Percentiles rank a stretch among this genome's conserved stretches.
These are phyloP conservation scores for Plemyria rubiginata DNA, from an alignment of 2,888 invertebrate species.

Conservation along the genomic window DNA sequence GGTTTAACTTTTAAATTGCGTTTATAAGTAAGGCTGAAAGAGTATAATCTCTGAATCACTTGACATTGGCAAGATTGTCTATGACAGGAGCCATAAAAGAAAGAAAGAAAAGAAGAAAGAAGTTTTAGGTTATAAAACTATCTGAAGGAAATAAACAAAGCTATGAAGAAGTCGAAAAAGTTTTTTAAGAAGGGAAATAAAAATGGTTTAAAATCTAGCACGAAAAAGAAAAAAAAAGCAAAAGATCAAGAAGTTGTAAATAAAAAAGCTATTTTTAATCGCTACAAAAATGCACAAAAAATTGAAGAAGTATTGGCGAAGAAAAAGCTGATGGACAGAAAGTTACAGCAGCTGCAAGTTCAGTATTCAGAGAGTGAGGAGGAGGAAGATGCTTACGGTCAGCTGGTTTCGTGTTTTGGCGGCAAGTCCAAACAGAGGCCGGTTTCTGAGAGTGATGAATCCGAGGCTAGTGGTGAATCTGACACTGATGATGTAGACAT, in stretches of 20 bases:
- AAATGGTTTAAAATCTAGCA: conserved; percentile 50
- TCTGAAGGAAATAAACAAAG: no score
- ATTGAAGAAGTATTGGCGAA: conserved; percentile 77
- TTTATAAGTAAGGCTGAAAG: no score
- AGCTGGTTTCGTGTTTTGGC: conserved; percentile 81
- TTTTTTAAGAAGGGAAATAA: conserved; percentile 59
- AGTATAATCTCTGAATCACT: no score
- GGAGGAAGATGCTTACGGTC: conserved; percentile 77
- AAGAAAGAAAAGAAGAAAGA: no score
- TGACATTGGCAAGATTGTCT: no score
- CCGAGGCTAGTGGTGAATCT: conserved; percentile 34
- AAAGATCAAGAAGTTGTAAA: conserved; percentile 63
- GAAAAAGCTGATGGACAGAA: conserved; percentile 68
- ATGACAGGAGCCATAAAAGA: no score
- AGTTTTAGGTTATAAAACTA: no score
- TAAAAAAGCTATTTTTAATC: conserved; percentile 77
- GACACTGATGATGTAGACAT: conserved; percentile 25
- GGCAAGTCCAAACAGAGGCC: conserved; percentile 45
- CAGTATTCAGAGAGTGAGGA: conserved; percentile 82
- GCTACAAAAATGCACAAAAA: conserved; percentile 78
- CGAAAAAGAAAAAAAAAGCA: conserved; percentile 59
- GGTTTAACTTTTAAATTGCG: no score
- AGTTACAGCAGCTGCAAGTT: conserved; percentile 61
- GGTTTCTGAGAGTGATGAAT: conserved; percentile 60
- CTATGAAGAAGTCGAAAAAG: conserved; percentile 67